Evolutionary conservation across 2,888 invertebrate genomes (phyloP).

Genomic region (Troilus luridus): DNA sequence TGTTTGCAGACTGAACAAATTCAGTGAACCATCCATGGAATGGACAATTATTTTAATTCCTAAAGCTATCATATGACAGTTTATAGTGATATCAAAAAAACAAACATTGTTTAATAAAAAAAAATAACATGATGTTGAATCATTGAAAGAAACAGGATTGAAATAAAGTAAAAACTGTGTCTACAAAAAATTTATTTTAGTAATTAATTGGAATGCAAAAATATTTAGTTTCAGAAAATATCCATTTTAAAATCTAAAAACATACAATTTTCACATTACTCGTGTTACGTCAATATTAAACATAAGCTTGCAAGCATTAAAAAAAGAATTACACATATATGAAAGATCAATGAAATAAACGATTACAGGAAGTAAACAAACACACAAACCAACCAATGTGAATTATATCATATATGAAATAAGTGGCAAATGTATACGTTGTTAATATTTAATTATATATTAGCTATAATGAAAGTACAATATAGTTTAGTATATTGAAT

Average conservation of each 20-base stretch:
- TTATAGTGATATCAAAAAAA: too few species aligned
- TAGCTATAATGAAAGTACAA: background rate
- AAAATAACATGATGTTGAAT: background rate
- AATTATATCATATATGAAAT: background rate
- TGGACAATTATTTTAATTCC: too few species aligned
- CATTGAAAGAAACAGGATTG: background rate
- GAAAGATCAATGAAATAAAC: background rate
- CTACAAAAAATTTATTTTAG: constrained; percentile 25
- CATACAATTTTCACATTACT: background rate
- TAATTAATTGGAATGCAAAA: constrained; percentile 46
- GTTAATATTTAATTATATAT: background rate
- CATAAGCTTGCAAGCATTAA: background rate
- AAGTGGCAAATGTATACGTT: background rate
- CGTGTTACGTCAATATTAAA: background rate
- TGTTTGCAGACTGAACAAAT: too few species aligned
- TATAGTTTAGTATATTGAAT: background rate
- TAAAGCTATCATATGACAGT: too few species aligned
- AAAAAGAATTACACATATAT: background rate
- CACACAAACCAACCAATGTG: background rate
- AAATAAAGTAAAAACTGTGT: background rate
- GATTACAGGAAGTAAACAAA: background rate
- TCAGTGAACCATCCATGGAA: too few species aligned
- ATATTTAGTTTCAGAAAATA: constrained; percentile 25
- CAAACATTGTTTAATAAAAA: too few species aligned
- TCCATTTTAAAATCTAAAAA: background rate